These are phyloP conservation scores for Gandaritis pyraliata DNA, from an alignment of 2,888 invertebrate genomes.

Conservation along the genomic window DNA sequence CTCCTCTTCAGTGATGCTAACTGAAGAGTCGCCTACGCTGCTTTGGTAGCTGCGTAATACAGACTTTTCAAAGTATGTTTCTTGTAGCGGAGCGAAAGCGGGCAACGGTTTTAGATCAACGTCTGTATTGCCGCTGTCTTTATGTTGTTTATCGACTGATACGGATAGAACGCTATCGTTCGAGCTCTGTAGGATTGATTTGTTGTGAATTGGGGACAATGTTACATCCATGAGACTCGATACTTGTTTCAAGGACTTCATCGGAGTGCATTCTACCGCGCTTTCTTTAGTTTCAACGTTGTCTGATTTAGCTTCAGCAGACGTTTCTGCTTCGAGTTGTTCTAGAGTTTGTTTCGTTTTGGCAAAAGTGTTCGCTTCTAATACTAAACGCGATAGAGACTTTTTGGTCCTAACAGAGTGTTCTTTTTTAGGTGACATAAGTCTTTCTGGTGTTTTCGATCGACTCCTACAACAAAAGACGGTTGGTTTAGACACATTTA, in stretches of 20 bases:
- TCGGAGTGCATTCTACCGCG: conserved; percentile 69
- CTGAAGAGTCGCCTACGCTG: conserved; percentile 56
- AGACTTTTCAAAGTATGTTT: conserved; percentile 63
- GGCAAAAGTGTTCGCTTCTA: conserved; percentile 75
- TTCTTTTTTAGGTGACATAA: conserved; percentile 68
- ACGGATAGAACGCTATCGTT: conserved; percentile 59
- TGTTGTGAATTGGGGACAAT: conserved; percentile 73
- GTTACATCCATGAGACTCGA: conserved; percentile 69
- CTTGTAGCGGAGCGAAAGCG: conserved; percentile 62
- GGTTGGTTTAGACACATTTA: conserved; percentile 2
- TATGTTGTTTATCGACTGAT: conserved; percentile 49
- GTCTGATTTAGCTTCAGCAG: conserved; percentile 8
- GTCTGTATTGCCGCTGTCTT: conserved; percentile 50
- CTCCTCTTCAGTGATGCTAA: conserved; percentile 50
- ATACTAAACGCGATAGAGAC: conserved; percentile 70
- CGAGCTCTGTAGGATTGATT: conserved; percentile 70
- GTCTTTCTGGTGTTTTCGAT: conserved; percentile 76
- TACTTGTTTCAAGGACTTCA: conserved; percentile 63
- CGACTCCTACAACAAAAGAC: conserved; percentile 60
- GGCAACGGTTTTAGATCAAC: conserved; percentile 54
- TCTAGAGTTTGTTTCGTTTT: conserved; percentile 65
- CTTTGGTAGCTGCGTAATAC: conserved; percentile 70
- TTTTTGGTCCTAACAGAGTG: conserved; percentile 61
- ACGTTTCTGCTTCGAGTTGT: conserved; percentile 50
- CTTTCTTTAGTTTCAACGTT: conserved; percentile 47